phyloP scores from a whole-genome alignment of 2,797 vertebrate genomes.

The Sardinella longiceps region DNA sequence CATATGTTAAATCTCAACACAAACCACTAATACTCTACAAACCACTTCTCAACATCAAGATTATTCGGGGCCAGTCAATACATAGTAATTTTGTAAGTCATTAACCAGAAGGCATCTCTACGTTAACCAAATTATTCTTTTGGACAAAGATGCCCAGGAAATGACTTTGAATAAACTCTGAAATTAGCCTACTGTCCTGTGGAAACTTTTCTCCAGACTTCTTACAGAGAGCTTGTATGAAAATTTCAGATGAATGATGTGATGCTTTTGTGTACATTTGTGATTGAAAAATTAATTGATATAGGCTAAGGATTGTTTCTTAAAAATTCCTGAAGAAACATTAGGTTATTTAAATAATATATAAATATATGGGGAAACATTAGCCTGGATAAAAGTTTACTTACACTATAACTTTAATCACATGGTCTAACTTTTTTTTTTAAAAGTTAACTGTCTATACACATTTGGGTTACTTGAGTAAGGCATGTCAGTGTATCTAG shows the following conservation, averaged over 20 bases:
- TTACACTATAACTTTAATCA: not conserved
- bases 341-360: no score
- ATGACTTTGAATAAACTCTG: not conserved
- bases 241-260: no score
- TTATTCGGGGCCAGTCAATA: not conserved
- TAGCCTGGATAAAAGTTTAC: no score
- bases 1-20: not conserved
- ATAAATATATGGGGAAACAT: no score
- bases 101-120: not conserved
- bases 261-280: not conserved
- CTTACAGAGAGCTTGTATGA: no score
- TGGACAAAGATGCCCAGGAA: not conserved
- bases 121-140: not conserved
- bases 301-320: no score
- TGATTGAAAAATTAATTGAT: not conserved
- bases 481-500: not conserved
- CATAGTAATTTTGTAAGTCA: not conserved
- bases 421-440: conserved; percentile 6
- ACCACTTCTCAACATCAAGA: not conserved
- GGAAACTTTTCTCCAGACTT: not conserved
- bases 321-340: not conserved
- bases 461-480: not conserved
- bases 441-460: not conserved
- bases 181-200: not conserved
- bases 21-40: not conserved